Base-by-base conservation (phyloP, 2,113 vertebrate genomes). In the Cynoglossus semilaevis region DNA sequence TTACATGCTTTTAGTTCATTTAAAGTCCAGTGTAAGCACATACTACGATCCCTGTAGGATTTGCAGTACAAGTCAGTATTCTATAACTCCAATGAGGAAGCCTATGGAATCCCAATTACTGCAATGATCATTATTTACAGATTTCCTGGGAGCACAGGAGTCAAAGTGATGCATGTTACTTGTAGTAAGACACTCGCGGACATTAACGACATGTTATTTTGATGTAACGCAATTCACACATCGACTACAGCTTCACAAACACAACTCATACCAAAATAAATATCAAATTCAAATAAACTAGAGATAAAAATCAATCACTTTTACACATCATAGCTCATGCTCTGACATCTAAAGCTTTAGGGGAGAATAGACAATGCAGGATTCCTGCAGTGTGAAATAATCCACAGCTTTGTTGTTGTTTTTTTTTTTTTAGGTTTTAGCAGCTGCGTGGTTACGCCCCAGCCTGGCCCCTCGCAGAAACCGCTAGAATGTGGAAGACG, bases 401-500 rank as follows among this genome's bases (percentile, higher is more conserved):
- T 67, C 52, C 62, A 38, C 37, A 54, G 38, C 17, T 17, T 11
- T 8, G 2, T 40, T 40, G 9, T 10, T 8, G 9, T 41, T 2
- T 41, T 41, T 14, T 41, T 41, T 41, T 54, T 40, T 76, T 77
- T 68, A 38, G 72, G 66, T 72, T 81, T 74, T 81, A 68, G 70
- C 70, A 82, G 65, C 59, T 55, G 60, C 36, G 46, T 11, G 18
- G 48, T 44, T 76, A 67, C 61, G 35, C 45, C 35, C 16, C 43
- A 0, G n/a, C n/a, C 43, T 29, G 17, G 42, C 11, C 18, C 19
- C 17, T 38, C 8, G 48, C 72, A 59, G 56, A 82, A 87, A 64
- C 67, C 76, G 56, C 78, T 77, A 49, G 77, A 81, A 74, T 80
- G 9, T 63, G 50, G 70, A 74, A 58, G 74, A 72, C 60, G 67